A percentile compares a stretch with the other conserved stretches of the same genome.
Evolutionary conservation across 2,113 vertebrate species (phyloP).

Genomic region (Heloderma charlesbogerti): DNA sequence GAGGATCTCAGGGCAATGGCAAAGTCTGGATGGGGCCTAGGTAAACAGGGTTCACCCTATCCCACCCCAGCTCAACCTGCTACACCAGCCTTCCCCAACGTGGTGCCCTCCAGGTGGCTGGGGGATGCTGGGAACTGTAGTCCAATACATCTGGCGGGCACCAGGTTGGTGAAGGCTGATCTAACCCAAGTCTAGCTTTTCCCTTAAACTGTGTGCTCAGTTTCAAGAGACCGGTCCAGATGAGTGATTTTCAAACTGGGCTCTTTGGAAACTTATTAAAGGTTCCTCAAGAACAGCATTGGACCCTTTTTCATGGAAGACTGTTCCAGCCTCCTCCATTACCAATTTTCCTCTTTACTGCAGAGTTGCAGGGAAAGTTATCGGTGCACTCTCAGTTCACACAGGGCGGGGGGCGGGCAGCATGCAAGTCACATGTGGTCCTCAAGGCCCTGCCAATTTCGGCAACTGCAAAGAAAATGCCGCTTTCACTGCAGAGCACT

Average conservation of each 20-base stretch:
- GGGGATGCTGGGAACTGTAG: too few relatives aligned
- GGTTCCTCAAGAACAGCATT: not conserved
- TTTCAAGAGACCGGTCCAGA: not conserved
- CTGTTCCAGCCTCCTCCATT: not conserved
- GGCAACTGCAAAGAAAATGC: too few relatives aligned
- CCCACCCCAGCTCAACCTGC: not conserved
- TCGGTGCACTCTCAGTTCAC: not conserved
- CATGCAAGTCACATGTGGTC: too few relatives aligned
- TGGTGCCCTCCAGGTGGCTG: too few relatives aligned
- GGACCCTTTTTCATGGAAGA: not conserved
- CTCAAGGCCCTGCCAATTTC: too few relatives aligned
- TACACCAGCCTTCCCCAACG: not conserved
- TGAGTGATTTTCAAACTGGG: not conserved
- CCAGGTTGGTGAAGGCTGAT: too few relatives aligned
- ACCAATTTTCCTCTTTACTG: not conserved
- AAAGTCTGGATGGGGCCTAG: not conserved
- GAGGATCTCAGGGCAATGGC: not conserved
- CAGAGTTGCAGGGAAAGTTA: not conserved
- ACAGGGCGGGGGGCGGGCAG: too few relatives aligned
- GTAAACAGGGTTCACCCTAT: not conserved
- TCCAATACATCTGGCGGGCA: not conserved
- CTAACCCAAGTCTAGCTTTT: too few relatives aligned
- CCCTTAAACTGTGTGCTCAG: too few relatives aligned
- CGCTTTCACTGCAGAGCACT: too few relatives aligned
- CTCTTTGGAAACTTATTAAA: not conserved